Base-by-base conservation (phyloP, 2,888 invertebrate genomes). In the Amiota mariae region DNA sequence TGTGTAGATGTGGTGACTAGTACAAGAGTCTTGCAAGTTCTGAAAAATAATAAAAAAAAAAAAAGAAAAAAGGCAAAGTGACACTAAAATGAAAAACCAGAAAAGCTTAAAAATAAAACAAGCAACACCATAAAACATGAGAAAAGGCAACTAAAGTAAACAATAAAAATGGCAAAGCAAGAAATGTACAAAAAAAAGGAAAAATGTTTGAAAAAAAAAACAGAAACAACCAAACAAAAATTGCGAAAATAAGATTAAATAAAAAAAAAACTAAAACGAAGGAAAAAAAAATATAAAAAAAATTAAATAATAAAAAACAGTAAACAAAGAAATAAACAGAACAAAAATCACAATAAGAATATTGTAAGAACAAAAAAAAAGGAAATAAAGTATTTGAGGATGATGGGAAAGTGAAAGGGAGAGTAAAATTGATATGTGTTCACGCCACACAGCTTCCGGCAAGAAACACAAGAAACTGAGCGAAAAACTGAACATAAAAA, bases 391-490 rank as follows among this genome's bases (percentile, higher is more conserved):
- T 57, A 20, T 57, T 15, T 6, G n/a, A 51, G 3, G 51, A 13
- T 13, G 9, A n/a, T 51, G 54, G 0, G 57, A 9, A 15, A 11
- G 9, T 64, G 70, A 74, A 73, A 73, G 61, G 54, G 74, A 75
- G 73, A 47, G 70, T 68, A 54, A 70, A 54, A 70, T 76, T 48
- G 64, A 64, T 76, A 79, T 78, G 76, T 79, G 75, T 78, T 78
- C 75, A 77, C 77, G 78, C 70, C 73, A 66, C 80, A 80, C 67
- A 74, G 80, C 82, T 83, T 85, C 82, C 84, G 82, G 81, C 82
- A 84, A 81, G 85, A 84, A 2, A 24, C 24, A 80, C 80, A 64
- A 63, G 12, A 36, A 24, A 13, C 13, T n/a, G 0, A 36, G 36
- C 36, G 36, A 36, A 36, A 36, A 36, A 36, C 80, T 73, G 73